A percentile compares a stretch with the other conserved stretches of the same genome.
phyloP scores from a whole-genome alignment of 2,888 invertebrate species.

The Drosophila pullipes region DNA sequence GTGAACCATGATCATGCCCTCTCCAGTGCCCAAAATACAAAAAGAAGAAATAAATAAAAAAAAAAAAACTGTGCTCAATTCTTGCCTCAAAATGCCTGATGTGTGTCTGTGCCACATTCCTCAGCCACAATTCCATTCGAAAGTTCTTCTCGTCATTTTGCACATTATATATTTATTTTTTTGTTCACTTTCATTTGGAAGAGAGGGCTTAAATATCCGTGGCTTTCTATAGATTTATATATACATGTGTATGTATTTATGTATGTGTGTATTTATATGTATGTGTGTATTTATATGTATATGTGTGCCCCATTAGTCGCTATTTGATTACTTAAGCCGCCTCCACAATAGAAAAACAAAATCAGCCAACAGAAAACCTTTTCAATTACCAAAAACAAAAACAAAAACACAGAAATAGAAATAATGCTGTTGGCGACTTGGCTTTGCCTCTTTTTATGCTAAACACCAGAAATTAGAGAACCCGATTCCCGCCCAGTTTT shows the following conservation, averaged over 20 bases:
- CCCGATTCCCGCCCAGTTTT: slow-evolving; percentile 6
- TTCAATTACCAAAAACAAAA: slow-evolving; percentile 69
- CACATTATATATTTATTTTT: slow-evolving; percentile 34
- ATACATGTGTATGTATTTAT: neutral
- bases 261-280: neutral
- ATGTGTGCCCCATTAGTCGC: slow-evolving; percentile 50
- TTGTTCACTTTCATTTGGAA: slow-evolving; percentile 62
- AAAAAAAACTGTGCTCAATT: slow-evolving; percentile 16
- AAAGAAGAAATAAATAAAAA: slow-evolving; percentile 8
- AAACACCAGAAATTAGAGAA: slow-evolving; percentile 44
- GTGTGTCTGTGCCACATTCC: slow-evolving; percentile 43
- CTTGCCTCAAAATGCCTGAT: slow-evolving; percentile 24
- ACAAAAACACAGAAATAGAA: neutral
- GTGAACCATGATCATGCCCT: slow-evolving; percentile 74
- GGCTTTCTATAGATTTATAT: slow-evolving; percentile 19
- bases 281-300: slow-evolving; percentile 7
- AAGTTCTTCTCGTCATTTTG: slow-evolving; percentile 58
- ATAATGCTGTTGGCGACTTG: slow-evolving; percentile 38
- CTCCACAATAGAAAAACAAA: slow-evolving; percentile 41
- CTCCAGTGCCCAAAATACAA: slow-evolving; percentile 24
- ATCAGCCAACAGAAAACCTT: slow-evolving; percentile 47
- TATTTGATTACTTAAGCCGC: slow-evolving; percentile 74
- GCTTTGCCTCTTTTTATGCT: slow-evolving; percentile 69
- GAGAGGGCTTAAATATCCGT: slow-evolving; percentile 44
- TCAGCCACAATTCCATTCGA: slow-evolving; percentile 44